Conservation (phyloP, 2,797 vertebrate species). For the Malacoraja senta region DNA sequence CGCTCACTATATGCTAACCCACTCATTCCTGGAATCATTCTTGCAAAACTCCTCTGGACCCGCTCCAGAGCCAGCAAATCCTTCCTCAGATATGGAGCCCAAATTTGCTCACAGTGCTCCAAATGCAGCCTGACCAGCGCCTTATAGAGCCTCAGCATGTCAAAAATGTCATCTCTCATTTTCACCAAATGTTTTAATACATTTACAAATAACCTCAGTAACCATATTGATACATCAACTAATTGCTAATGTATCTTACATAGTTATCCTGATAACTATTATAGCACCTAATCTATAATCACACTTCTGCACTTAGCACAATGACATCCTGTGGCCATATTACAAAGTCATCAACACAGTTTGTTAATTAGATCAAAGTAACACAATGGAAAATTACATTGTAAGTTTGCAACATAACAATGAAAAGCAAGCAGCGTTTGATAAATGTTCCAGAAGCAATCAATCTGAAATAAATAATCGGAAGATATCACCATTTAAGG, state of each 20-base stretch:
- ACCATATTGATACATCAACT: neutral
- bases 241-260: neutral
- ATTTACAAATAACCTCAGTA: neutral
- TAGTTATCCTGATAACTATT: neutral
- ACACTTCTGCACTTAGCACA: neutral
- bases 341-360: neutral
- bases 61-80: no score
- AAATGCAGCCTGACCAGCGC: no score
- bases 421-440: neutral
- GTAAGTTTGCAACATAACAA: neutral
- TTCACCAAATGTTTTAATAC: neutral
- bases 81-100: no score
- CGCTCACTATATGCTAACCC: no score
- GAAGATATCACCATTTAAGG: neutral
- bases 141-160: no score
- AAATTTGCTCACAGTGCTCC: no score
- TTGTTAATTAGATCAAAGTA: neutral
- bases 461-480: neutral
- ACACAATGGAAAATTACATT: neutral
- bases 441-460: neutral
- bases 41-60: no score
- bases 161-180: no score
- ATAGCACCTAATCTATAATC: neutral
- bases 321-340: neutral
- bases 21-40: no score